These are phyloP conservation scores for Echinarachnius parma DNA, from an alignment of 53 echinoderm and acorn worm species.

Conservation along the genomic window DNA sequence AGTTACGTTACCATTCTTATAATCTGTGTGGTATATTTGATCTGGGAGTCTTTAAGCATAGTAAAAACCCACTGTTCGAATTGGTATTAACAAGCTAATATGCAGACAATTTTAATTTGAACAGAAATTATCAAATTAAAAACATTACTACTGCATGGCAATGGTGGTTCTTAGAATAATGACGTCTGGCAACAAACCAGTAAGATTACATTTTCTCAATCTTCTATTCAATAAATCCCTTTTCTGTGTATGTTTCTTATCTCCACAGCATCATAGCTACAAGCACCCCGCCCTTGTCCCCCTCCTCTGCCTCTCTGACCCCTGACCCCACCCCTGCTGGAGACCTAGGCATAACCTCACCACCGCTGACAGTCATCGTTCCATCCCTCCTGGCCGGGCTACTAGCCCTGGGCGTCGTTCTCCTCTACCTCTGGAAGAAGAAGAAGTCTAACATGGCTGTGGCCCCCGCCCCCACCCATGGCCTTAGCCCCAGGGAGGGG, in stretches of 20 bases:
- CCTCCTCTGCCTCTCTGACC: not conserved
- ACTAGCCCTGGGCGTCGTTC: not conserved
- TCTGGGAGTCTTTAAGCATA: no score
- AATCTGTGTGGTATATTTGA: no score
- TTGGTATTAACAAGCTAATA: no score
- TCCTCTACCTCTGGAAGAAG: slow-evolving; percentile 19
- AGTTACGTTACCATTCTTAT: no score
- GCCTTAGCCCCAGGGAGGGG: slow-evolving; percentile 5
- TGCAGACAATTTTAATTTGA: no score
- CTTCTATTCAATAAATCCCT: no score
- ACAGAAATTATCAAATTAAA: no score
- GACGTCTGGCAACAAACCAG: no score
- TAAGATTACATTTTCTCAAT: no score
- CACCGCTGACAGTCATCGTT: slow-evolving; percentile 20
- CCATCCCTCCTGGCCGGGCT: slow-evolving; percentile 5
- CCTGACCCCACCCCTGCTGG: not conserved
- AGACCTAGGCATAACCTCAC: not conserved
- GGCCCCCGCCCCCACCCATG: slow-evolving; percentile 15
- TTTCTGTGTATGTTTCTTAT: not conserved
- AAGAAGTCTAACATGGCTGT: slow-evolving; percentile 6
- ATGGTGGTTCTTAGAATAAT: no score
- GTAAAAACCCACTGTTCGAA: no score
- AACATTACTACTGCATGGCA: no score
- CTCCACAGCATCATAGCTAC: not conserved
- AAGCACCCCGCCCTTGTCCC: not conserved